Evolutionary conservation across 2,888 invertebrate genomes (phyloP).

Genomic region (Pinctada fucata): DNA sequence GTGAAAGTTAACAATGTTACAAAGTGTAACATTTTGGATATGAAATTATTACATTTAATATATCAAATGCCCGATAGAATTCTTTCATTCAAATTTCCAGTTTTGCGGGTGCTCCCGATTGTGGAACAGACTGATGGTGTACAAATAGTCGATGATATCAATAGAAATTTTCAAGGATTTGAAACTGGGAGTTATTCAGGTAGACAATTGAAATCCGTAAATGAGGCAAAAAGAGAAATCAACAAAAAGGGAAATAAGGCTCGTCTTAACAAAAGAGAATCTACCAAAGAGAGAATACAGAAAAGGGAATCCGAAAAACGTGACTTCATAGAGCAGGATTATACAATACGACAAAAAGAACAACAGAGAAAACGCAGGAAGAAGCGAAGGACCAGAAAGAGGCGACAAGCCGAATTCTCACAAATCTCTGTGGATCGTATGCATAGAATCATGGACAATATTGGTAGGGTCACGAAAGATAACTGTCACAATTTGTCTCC

Average conservation of each 20-base stretch:
- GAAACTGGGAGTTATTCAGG: neutral
- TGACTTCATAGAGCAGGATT: conserved; percentile 19
- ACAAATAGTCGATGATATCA: conserved; percentile 1
- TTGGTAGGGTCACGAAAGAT: conserved; percentile 22
- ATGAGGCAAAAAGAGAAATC: neutral
- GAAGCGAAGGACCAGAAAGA: conserved; percentile 20
- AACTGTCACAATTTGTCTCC: conserved; percentile 33
- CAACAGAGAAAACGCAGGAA: conserved; percentile 3
- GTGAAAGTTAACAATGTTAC: too few relatives aligned
- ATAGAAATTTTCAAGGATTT: neutral
- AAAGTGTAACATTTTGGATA: too few relatives aligned
- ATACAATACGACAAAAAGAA: neutral
- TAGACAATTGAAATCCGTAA: conserved; percentile 21
- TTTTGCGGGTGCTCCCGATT: conserved; percentile 33
- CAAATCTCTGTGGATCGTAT: conserved; percentile 32
- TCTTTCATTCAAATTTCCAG: neutral
- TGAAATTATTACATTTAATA: too few relatives aligned
- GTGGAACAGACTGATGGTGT: conserved; percentile 31
- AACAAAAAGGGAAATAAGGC: neutral
- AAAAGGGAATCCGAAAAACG: neutral
- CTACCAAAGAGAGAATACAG: neutral
- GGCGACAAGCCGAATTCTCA: conserved; percentile 34
- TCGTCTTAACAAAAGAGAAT: neutral
- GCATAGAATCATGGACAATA: conserved; percentile 31
- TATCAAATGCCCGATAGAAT: too few relatives aligned